phyloP scores from a whole-genome alignment of 2,888 invertebrate genomes.

The Meloe dianella region DNA sequence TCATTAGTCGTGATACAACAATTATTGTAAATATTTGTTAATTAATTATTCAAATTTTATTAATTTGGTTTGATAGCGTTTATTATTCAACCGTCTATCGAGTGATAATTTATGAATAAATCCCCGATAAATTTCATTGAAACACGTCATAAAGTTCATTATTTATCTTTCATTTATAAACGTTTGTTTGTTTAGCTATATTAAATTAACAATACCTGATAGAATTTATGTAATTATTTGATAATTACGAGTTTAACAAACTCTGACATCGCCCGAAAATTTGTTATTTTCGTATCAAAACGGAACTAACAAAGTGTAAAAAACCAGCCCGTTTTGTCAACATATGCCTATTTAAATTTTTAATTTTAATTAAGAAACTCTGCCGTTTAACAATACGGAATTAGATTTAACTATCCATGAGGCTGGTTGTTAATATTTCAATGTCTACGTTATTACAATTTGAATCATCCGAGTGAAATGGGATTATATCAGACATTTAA shows the following conservation, averaged over 20 bases:
- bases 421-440: conserved; percentile 39
- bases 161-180: conserved; percentile 10
- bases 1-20: no score
- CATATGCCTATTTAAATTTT: conserved; percentile 35
- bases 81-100: neutral
- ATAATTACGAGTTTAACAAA: neutral
- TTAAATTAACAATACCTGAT: conserved; percentile 1
- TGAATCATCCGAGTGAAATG: conserved; percentile 29
- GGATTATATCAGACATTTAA: conserved; percentile 33
- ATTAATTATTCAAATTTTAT: neutral
- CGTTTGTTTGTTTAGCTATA: neutral
- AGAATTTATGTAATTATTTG: neutral
- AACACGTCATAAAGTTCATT: neutral
- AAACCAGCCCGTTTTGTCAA: conserved; percentile 12
- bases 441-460: conserved; percentile 33
- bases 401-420: conserved; percentile 41
- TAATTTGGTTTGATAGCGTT: neutral
- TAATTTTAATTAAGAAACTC: conserved; percentile 39
- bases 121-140: neutral
- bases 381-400: conserved; percentile 34
- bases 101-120: neutral
- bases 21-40: neutral
- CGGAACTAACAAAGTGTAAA: neutral
- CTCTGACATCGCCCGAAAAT: neutral
- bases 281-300: neutral